Evolutionary conservation across 2,888 invertebrate species (phyloP).

Genomic region (Bombylius major): DNA sequence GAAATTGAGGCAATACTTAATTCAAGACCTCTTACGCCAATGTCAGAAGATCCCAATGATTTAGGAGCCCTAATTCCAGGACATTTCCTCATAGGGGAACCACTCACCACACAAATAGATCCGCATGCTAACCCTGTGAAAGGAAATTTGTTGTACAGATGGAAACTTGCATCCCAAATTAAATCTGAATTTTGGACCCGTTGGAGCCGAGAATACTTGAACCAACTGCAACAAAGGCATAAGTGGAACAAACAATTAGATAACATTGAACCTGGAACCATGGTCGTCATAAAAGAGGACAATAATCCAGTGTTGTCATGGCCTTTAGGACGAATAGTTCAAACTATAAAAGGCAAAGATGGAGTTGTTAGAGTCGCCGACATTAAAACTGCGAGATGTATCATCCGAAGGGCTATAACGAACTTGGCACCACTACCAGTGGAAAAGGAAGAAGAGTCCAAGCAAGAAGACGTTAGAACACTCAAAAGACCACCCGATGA

Average conservation of each 20-base stretch:
- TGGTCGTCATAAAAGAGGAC: slow-evolving; percentile 1
- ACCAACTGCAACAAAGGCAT: slow-evolving; percentile 4
- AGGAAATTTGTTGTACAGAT: not conserved
- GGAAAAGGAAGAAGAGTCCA: too few relatives aligned
- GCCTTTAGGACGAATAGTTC: too few relatives aligned
- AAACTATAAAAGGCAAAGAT: too few relatives aligned
- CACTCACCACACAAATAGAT: not conserved
- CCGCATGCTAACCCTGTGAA: not conserved
- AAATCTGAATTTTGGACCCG: slow-evolving; percentile 7
- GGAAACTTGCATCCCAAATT: not conserved
- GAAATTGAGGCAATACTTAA: slow-evolving; percentile 21
- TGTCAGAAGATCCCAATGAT: slow-evolving; percentile 11
- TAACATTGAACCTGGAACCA: not conserved
- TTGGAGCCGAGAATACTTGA: slow-evolving; percentile 8
- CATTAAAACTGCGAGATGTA: too few relatives aligned
- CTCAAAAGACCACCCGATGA: too few relatives aligned
- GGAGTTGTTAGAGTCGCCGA: too few relatives aligned
- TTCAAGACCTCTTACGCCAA: slow-evolving; percentile 17
- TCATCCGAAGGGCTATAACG: too few relatives aligned
- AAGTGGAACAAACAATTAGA: slow-evolving; percentile 1
- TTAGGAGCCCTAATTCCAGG: slow-evolving; percentile 6
- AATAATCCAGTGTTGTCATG: not conserved
- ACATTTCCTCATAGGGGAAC: slow-evolving; percentile 6
- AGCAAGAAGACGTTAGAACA: too few relatives aligned
- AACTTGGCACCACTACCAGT: too few relatives aligned